phyloP scores from a whole-genome alignment of 2,797 vertebrate genomes.

The Characodon lateralis region DNA sequence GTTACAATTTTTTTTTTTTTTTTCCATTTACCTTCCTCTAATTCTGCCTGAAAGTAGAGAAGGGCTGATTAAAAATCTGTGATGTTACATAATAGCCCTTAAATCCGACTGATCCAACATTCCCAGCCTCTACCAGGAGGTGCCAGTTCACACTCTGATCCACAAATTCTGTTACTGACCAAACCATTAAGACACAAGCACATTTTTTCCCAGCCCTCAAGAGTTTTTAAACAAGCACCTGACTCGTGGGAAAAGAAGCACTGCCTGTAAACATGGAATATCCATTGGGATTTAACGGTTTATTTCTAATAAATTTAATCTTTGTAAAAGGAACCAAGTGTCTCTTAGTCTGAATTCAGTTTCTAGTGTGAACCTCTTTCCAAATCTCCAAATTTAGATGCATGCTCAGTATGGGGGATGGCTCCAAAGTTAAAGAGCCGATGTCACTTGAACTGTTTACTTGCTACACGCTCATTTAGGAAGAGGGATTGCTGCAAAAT shows the following conservation, averaged over 20 bases:
- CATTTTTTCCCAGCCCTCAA: slow-evolving; percentile 16
- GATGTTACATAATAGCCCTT: slow-evolving; percentile 15
- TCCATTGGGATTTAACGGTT: slow-evolving; percentile 26
- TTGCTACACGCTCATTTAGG: neutral
- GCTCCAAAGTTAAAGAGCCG: neutral
- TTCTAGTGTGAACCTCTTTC: neutral
- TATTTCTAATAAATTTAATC: slow-evolving; percentile 33
- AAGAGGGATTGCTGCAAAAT: neutral
- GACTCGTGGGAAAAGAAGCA: slow-evolving; percentile 32
- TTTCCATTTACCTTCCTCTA: neutral
- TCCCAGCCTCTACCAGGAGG: slow-evolving; percentile 8
- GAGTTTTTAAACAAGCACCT: slow-evolving; percentile 19
- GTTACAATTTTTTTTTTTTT: neutral
- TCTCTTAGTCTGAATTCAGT: slow-evolving; percentile 2
- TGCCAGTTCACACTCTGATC: slow-evolving; percentile 17
- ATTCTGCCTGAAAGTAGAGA: slow-evolving; percentile 6
- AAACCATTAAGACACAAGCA: slow-evolving; percentile 14
- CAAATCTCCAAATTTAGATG: neutral
- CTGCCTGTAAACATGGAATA: slow-evolving; percentile 21
- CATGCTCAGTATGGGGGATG: neutral
- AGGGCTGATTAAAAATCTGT: slow-evolving; percentile 15
- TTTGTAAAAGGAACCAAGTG: slow-evolving; percentile 19
- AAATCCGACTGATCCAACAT: slow-evolving; percentile 4
- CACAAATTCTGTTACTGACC: slow-evolving; percentile 33
- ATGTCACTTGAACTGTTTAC: neutral